phyloP scores from a whole-genome alignment of 2,113 vertebrate species.

The Phalacrocorax pelagicus region DNA sequence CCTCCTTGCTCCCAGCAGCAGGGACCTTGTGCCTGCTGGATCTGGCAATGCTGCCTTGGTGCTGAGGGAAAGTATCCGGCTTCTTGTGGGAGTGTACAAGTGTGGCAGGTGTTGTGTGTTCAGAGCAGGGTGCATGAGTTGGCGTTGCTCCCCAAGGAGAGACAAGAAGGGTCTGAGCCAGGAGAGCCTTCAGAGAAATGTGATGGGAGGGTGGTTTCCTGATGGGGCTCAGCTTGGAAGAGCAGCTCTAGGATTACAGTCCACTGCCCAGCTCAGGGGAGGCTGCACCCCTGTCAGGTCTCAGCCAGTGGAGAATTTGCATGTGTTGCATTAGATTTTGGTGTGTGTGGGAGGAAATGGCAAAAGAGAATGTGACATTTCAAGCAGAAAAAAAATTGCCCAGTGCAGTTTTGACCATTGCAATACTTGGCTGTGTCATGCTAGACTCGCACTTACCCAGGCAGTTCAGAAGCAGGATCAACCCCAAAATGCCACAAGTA shows the following conservation, averaged over 20 bases:
- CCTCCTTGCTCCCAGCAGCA: not conserved
- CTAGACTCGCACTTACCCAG: not conserved
- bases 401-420: not conserved
- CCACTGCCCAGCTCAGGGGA: not conserved
- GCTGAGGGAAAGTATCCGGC: not conserved
- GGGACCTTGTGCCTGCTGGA: not conserved
- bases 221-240: not conserved
- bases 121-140: not conserved
- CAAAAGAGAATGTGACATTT: not conserved
- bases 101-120: not conserved
- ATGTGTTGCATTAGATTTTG: not conserved
- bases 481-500: not conserved
- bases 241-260: not conserved
- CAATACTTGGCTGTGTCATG: not conserved
- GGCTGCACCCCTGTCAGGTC: not conserved
- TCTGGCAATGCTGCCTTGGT: not conserved
- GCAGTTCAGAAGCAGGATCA: not conserved
- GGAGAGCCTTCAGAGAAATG: not conserved
- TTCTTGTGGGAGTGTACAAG: not conserved
- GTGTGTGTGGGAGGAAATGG: not conserved
- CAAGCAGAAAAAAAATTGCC: not conserved
- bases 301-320: accelerated
- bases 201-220: not conserved
- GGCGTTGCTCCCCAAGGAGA: not conserved
- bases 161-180: not conserved